Conservation (phyloP, 2,113 vertebrate genomes). For the Arizona elegans region DNA sequence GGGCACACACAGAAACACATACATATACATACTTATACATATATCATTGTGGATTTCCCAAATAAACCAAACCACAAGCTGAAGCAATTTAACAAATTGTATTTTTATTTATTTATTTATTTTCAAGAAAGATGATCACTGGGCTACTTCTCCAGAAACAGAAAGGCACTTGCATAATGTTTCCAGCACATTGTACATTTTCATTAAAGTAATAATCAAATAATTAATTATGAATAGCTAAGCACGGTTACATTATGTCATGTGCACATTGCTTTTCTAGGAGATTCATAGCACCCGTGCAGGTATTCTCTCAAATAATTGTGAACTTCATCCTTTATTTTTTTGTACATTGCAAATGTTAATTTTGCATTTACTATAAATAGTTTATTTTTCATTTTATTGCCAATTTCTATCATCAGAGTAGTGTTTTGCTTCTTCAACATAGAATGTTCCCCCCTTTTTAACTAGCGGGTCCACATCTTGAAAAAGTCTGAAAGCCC, state of each 20-base stretch:
- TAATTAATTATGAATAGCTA: neutral
- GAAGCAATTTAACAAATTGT: neutral
- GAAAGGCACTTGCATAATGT: neutral
- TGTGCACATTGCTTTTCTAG: neutral
- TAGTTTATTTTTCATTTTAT: neutral
- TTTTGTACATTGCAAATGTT: neutral
- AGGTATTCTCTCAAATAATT: neutral
- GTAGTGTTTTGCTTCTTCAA: constrained; percentile 30
- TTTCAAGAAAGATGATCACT: neutral
- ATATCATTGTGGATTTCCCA: neutral
- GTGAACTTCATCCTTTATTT: neutral
- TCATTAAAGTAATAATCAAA: neutral
- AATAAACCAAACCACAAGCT: neutral
- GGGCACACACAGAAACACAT: neutral
- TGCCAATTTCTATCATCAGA: constrained; percentile 22
- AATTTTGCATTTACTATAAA: neutral
- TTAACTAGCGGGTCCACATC: neutral
- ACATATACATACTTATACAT: neutral
- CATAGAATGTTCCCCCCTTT: neutral
- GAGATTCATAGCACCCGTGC: neutral
- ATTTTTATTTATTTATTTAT: neutral
- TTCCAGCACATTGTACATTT: neutral
- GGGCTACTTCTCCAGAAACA: neutral
- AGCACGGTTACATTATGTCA: neutral
- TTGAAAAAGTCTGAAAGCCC: constrained; percentile 33